Evolutionary conservation across 2,797 vertebrate species (phyloP).

Genomic region (Novumbra hubbsi): DNA sequence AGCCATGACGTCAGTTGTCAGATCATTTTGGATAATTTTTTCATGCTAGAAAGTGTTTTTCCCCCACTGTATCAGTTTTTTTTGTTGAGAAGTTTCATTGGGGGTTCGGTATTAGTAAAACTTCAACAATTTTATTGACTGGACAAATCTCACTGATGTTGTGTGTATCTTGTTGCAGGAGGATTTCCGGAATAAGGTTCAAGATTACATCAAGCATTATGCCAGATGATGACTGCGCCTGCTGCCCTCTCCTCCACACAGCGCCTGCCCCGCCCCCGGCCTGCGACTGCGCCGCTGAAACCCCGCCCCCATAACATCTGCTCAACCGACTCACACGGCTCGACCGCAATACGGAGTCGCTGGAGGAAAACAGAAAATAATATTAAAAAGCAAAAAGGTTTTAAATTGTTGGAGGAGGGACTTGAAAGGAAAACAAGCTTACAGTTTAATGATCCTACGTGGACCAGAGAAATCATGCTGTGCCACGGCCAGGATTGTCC

Average conservation of each 20-base stretch:
- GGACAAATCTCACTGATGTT: not conserved
- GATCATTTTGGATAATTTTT: not conserved
- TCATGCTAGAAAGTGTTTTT: not conserved
- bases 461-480: conserved; percentile 34
- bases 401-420: not conserved
- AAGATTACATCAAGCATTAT: conserved; percentile 96
- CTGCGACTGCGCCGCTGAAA: conserved; percentile 37
- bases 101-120: not conserved
- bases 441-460: conserved; percentile 35
- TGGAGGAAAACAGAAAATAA: conserved; percentile 9
- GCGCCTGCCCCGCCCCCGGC: conserved; percentile 8
- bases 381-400: conserved; percentile 34
- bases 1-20: not conserved
- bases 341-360: conserved; percentile 14
- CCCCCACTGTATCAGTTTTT: not conserved
- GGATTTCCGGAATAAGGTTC: conserved; percentile 94
- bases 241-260: conserved; percentile 23
- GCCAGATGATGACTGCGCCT: conserved; percentile 89
- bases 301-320: conserved; percentile 4
- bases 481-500: conserved; percentile 29
- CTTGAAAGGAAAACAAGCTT: conserved; percentile 26
- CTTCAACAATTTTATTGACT: not conserved
- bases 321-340: conserved; percentile 29
- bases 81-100: too few relatives aligned
- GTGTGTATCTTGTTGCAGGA: conserved; percentile 74